phyloP scores from a whole-genome alignment of 2,888 invertebrate genomes.

The Synergus umbraculus region DNA sequence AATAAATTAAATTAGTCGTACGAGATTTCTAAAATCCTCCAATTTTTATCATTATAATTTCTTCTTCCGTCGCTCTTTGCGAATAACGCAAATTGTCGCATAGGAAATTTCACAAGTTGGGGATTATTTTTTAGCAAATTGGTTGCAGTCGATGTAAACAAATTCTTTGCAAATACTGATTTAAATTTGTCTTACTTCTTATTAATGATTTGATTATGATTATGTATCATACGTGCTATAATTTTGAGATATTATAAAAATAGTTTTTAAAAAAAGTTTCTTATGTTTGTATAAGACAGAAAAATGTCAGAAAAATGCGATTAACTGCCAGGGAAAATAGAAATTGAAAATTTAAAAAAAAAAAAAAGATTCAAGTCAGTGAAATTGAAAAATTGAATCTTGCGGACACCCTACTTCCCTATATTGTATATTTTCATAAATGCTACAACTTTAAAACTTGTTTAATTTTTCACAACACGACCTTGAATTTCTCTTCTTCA shows the following conservation, averaged over 20 bases:
- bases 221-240: background rate
- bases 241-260: background rate
- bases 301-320: no score
- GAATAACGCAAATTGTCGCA: background rate
- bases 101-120: background rate
- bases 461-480: background rate
- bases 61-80: background rate
- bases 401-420: background rate
- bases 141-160: background rate
- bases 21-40: background rate
- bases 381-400: background rate
- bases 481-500: background rate
- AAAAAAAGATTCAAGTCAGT: background rate
- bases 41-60: background rate
- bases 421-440: no score
- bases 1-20: background rate
- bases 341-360: background rate
- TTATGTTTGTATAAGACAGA: background rate
- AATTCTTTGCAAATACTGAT: constrained; percentile 2
- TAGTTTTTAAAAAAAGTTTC: background rate
- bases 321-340: no score
- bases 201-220: background rate
- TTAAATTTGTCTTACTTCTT: background rate
- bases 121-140: background rate
- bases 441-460: background rate